A percentile compares a stretch with the other conserved stretches of the same genome.
These are phyloP conservation scores for Muraenolepis orangiensis DNA, from an alignment of 2,797 vertebrate species.

Conservation along the genomic window DNA sequence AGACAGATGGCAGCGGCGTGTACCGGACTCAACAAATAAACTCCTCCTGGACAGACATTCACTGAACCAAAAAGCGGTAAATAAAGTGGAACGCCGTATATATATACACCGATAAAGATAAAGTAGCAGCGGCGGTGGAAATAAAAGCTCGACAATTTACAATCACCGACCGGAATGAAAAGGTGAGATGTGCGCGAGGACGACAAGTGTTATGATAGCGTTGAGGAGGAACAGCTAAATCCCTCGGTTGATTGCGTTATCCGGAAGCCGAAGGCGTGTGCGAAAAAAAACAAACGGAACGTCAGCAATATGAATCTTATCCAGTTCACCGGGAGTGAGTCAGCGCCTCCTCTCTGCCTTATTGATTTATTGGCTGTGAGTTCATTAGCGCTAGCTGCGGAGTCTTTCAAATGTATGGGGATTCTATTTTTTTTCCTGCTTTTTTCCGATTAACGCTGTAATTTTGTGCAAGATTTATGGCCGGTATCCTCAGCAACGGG, in stretches of 20 bases:
- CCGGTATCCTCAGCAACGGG: neutral
- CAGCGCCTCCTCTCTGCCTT: conserved; percentile 20
- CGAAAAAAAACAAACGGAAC: conserved; percentile 40
- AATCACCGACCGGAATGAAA: conserved; percentile 40
- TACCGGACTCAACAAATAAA: conserved; percentile 53
- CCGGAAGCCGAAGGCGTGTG: conserved; percentile 37
- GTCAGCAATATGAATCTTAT: conserved; percentile 51
- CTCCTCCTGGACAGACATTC: conserved; percentile 62
- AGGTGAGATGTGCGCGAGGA: conserved; percentile 34
- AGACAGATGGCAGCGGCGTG: conserved; percentile 36
- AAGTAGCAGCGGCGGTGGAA: no score
- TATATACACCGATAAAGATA: no score
- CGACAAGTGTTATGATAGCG: conserved; percentile 40
- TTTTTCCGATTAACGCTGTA: neutral
- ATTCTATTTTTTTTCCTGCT: conserved; percentile 13
- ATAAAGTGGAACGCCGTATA: neutral
- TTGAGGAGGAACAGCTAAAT: conserved; percentile 32
- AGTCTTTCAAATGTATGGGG: conserved; percentile 22
- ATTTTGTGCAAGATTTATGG: neutral
- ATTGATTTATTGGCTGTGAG: conserved; percentile 47
- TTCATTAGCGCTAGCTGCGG: conserved; percentile 56
- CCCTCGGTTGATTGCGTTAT: conserved; percentile 44
- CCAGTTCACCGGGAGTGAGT: conserved; percentile 35
- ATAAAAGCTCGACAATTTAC: neutral
- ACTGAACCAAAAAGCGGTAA: conserved; percentile 4